Percentiles rank a stretch among this genome's conserved stretches.
These are phyloP conservation scores for Proctacanthus coquilletti DNA, from an alignment of 1,140 invertebrate species.

Conservation along the genomic window DNA sequence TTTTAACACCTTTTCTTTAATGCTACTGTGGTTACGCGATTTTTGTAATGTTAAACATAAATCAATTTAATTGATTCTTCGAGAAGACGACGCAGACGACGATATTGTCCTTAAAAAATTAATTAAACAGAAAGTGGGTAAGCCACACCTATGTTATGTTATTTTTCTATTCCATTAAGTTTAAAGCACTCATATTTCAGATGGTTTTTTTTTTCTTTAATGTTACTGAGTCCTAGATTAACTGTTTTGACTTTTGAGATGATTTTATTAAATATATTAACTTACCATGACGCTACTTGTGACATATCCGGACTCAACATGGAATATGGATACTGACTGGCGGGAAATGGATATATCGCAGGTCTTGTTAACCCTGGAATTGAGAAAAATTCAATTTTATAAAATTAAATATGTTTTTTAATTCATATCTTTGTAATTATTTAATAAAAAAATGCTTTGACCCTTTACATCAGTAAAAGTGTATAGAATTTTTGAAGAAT, in stretches of 20 bases:
- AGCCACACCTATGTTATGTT: neutral
- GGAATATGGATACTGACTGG: slow-evolving; percentile 82
- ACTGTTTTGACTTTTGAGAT: too few relatives aligned
- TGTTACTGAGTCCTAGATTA: neutral
- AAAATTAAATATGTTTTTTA: too few relatives aligned
- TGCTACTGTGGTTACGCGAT: too few relatives aligned
- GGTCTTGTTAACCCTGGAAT: slow-evolving; percentile 72
- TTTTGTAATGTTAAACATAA: too few relatives aligned
- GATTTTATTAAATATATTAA: slow-evolving; percentile 13
- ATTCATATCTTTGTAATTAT: too few relatives aligned
- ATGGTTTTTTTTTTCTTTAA: slow-evolving; percentile 1
- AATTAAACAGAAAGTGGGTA: neutral
- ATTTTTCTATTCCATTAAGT: neutral
- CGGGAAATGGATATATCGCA: slow-evolving; percentile 76
- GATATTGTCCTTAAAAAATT: neutral
- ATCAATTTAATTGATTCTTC: too few relatives aligned
- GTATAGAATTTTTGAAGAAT: too few relatives aligned
- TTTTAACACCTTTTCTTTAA: too few relatives aligned
- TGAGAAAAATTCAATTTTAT: too few relatives aligned
- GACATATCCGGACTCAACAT: slow-evolving; percentile 90
- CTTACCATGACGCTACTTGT: slow-evolving; percentile 87
- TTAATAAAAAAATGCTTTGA: too few relatives aligned
- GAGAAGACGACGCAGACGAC: too few relatives aligned
- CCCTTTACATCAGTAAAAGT: too few relatives aligned
- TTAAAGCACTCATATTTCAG: neutral